phyloP scores from a whole-genome alignment of 2,797 vertebrate genomes.

The Mormyrops attenuatus region DNA sequence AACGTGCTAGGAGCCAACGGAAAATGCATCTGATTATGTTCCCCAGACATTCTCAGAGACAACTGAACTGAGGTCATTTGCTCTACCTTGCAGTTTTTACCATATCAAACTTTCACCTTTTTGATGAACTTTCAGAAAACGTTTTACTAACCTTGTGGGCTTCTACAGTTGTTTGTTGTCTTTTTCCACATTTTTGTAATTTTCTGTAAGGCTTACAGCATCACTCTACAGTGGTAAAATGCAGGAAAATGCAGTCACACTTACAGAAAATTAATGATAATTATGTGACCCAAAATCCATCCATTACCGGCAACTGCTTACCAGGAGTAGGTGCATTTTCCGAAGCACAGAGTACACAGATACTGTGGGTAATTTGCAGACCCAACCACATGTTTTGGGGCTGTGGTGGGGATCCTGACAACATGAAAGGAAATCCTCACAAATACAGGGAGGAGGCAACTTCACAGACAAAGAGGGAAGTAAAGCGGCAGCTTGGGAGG shows the following conservation, averaged over 20 bases:
- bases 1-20: background rate
- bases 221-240: background rate
- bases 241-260: background rate
- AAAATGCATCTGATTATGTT: background rate
- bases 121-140: background rate
- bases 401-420: background rate
- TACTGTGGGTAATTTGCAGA: background rate
- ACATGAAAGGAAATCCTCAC: background rate
- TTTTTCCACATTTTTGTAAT: background rate
- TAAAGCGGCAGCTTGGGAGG: background rate
- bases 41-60: background rate
- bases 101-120: background rate
- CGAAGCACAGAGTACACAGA: background rate
- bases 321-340: background rate
- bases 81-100: background rate
- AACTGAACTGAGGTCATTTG: background rate
- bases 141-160: background rate
- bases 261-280: background rate
- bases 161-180: background rate
- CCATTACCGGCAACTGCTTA: background rate
- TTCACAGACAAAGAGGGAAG: background rate
- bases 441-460: background rate
- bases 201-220: background rate
- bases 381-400: background rate
- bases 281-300: background rate